A percentile compares a stretch with the other conserved stretches of the same genome.
Conservation (phyloP, 2,888 invertebrate species). For the Liodrosophila aerea region DNA sequence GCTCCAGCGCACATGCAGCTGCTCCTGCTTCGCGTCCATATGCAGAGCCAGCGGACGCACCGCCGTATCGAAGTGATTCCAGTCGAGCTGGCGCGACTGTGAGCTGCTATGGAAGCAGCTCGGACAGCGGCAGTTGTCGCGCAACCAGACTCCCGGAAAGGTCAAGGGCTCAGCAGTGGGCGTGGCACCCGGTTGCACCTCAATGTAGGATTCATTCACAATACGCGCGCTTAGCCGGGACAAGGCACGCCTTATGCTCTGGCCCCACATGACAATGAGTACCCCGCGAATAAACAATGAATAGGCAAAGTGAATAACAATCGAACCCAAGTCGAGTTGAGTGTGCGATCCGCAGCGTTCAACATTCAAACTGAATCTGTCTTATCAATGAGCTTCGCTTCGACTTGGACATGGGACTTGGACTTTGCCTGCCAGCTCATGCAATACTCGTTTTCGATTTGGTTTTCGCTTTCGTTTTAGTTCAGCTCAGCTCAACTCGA, state of each 20-base stretch:
- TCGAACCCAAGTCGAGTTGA: neutral
- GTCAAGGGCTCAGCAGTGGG: conserved; percentile 81
- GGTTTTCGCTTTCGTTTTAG: neutral
- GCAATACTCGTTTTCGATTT: conserved; percentile 1
- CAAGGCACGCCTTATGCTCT: conserved; percentile 20
- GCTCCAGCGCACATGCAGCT: conserved; percentile 84
- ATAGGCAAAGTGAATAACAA: neutral
- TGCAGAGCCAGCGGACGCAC: conserved; percentile 82
- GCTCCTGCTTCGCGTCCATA: conserved; percentile 52
- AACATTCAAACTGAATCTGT: neutral
- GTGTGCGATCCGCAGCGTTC: conserved; percentile 10
- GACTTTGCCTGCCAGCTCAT: conserved; percentile 67
- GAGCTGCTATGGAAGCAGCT: conserved; percentile 86
- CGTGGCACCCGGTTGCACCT: conserved; percentile 44
- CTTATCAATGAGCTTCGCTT: conserved; percentile 35
- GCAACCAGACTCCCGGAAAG: conserved; percentile 88
- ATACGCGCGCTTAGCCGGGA: conserved; percentile 57
- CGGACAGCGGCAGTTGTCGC: conserved; percentile 89
- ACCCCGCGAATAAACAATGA: neutral
- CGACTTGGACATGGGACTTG: conserved; percentile 33
- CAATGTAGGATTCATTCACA: conserved; percentile 61
- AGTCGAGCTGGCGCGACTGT: conserved; percentile 86
- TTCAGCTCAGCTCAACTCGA: too few relatives aligned
- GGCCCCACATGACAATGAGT: conserved; percentile 37
- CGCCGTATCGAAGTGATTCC: conserved; percentile 85